Conservation (phyloP, 2,113 vertebrate genomes). For the Cavia aperea region DNA sequence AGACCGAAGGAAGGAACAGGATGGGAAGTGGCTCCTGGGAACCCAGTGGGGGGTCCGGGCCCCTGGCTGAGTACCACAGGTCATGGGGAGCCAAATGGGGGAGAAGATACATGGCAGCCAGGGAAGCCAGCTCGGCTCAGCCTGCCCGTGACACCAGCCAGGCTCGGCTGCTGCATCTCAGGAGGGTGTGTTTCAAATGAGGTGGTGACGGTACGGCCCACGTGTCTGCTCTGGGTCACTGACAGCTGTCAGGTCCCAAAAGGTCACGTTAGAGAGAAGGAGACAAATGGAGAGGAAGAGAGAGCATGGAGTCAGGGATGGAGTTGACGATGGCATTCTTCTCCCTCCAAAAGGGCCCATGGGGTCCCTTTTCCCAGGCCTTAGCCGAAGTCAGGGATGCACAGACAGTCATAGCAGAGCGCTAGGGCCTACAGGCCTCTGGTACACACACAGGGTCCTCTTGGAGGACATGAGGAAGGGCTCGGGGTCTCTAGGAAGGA, state of each 20-base stretch:
- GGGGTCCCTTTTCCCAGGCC: background rate
- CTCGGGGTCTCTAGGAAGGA: background rate
- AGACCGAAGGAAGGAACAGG: background rate
- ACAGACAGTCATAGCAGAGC: background rate
- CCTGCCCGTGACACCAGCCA: too few relatives aligned
- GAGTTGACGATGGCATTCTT: too few relatives aligned
- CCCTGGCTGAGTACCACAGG: background rate
- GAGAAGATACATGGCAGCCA: background rate
- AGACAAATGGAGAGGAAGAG: background rate
- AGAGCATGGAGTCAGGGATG: too few relatives aligned
- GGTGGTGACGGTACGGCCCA: background rate
- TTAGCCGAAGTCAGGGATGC: background rate
- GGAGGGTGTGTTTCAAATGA: background rate
- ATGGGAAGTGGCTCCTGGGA: too few relatives aligned
- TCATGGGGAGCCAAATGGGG: background rate
- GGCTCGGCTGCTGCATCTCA: background rate
- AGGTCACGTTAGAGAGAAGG: background rate
- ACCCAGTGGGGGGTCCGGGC: background rate
- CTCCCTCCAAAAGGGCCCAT: fast-evolving
- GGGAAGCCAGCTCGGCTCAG: background rate
- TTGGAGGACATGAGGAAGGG: background rate
- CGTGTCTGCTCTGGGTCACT: background rate
- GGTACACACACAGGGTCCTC: too few relatives aligned
- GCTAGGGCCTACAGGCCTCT: too few relatives aligned
- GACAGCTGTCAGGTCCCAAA: background rate